A percentile compares a stretch with the other conserved stretches of the same genome.
Conservation (phyloP, 2,888 invertebrate genomes). For the Agrochola lychnidis region DNA sequence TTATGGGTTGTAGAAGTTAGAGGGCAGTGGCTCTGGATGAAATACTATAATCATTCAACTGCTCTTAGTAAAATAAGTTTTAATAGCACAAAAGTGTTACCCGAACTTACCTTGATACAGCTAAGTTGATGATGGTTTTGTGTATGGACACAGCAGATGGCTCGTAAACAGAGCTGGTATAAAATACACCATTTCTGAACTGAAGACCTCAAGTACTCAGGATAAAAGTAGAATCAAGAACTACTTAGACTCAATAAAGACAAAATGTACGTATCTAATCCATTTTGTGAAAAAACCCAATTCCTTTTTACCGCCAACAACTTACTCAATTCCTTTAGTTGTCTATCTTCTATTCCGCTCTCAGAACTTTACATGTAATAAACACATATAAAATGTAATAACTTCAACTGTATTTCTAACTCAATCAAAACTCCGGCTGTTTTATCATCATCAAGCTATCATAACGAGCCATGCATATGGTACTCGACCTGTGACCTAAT, state of each 20-base stretch:
- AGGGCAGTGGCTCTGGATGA: background rate
- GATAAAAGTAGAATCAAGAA: background rate
- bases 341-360: background rate
- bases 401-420: slow-evolving; percentile 36
- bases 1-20: background rate
- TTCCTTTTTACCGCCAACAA: too few relatives aligned
- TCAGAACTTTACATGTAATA: slow-evolving; percentile 28
- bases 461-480: slow-evolving; percentile 58
- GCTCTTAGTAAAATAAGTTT: too few relatives aligned
- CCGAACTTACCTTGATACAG: background rate
- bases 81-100: background rate
- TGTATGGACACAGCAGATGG: background rate
- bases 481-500: slow-evolving; percentile 67
- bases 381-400: slow-evolving; percentile 32
- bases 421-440: slow-evolving; percentile 54
- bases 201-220: background rate
- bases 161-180: background rate
- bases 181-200: background rate
- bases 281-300: background rate
- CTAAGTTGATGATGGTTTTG: background rate
- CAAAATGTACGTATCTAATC: background rate
- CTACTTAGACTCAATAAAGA: background rate
- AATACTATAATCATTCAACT: background rate
- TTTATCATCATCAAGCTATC: slow-evolving; percentile 61
- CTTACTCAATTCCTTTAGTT: background rate